Evolutionary conservation across 2,113 vertebrate species (phyloP), one percentile per base, ranked within the genome.

Genomic region (Sylvia atricapilla): DNA sequence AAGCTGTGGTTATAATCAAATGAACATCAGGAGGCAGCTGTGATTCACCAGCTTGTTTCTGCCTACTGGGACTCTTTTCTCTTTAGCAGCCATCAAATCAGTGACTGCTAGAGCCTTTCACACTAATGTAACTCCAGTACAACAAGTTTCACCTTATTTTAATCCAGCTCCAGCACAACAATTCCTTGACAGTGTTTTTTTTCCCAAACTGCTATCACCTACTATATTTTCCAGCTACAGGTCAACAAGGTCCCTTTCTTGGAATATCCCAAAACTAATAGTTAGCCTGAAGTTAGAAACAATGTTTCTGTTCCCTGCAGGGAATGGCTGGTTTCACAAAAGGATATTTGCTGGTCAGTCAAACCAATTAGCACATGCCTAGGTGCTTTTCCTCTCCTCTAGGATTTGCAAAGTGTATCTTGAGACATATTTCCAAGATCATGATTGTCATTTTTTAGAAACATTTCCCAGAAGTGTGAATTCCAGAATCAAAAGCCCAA

Each of bases 21-120:
- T 60, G n/a, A 90, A 76, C n/a, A 86, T 76, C 63, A 84, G 55
- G 22, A 95, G 67, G 35, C 72, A 80, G 75, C 59, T 87, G 41
- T 80, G 85, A 90, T 88, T 93, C 88, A 90, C 53, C 59, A 86
- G 46, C 50, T 83, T 91, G 41, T 72, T 83, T 33, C 67, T 90
- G 59, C 63, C 85, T 22, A n/a, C 47, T 79, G 67, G 63, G 55
- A 60, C 41, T 59, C 37, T 64, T 44, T 13, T 20, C 28, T 92
- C 50, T 89, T 68, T 66, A 64, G 67, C 84, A 84, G 62, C 58
- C 60, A 27, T 89, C 82, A 82, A 73, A 79, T n/a, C 35, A 74
- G 35, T 35, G 74, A 43, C 81, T 94, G 46, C 67, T n/a, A 27
- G 55, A 91, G 37, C 2, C 0, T 7, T 73, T 95, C 47, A 63